phyloP scores from a whole-genome alignment of 1,140 invertebrate genomes.

The Eciton burchellii region DNA sequence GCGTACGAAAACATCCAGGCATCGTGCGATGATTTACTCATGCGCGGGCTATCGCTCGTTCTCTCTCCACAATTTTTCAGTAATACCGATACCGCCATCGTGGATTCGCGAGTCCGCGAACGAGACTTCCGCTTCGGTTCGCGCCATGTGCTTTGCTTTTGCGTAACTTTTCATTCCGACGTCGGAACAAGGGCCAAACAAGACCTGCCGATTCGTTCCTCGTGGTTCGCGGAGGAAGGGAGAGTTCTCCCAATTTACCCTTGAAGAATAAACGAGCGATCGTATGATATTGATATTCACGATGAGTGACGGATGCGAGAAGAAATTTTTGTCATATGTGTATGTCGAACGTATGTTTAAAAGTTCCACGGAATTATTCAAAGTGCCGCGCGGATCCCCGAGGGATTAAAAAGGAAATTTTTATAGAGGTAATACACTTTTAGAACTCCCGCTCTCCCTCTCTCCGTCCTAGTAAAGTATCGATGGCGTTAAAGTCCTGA shows the following conservation, averaged over 20 bases:
- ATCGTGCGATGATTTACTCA: constrained; percentile 36
- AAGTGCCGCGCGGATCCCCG: constrained; percentile 21
- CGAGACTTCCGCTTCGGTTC: not conserved
- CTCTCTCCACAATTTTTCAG: constrained; percentile 30
- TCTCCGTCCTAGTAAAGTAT: constrained; percentile 36
- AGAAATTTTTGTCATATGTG: constrained; percentile 5
- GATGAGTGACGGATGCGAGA: not conserved
- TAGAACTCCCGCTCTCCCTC: not conserved
- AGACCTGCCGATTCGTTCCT: too few species aligned
- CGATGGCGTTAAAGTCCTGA: constrained; percentile 30
- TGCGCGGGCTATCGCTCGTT: not conserved
- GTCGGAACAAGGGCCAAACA: not conserved
- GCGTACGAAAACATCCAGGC: too few species aligned
- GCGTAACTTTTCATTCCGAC: not conserved
- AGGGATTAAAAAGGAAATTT: constrained; percentile 38
- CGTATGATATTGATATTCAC: not conserved
- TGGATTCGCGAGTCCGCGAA: not conserved
- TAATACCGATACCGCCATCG: not conserved
- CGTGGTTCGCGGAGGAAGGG: too few species aligned
- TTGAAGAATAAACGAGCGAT: constrained; percentile 1
- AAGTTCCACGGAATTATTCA: constrained; percentile 6
- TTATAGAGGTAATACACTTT: constrained; percentile 23
- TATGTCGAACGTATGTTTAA: not conserved
- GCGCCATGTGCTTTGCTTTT: not conserved
- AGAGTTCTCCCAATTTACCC: too few species aligned